Evolutionary conservation across 2,113 vertebrate species (phyloP).

Genomic region (Paralichthys olivaceus): DNA sequence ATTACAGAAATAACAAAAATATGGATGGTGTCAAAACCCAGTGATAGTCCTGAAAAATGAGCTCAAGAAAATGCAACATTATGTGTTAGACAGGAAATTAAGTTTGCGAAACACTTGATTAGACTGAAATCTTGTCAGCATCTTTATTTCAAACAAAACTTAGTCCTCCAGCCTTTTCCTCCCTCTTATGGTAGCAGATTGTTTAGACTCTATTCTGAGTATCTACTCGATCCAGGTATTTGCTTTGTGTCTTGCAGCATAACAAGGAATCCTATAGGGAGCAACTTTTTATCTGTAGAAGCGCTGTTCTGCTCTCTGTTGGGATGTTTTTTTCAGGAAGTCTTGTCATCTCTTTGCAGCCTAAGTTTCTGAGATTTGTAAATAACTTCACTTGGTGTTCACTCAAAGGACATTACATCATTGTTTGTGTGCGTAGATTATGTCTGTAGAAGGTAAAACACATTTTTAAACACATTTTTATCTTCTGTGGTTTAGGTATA

Average conservation of each 20-base stretch:
- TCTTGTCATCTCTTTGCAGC: conserved; percentile 4
- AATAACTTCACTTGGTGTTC: conserved; percentile 11
- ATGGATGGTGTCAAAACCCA: conserved; percentile 4
- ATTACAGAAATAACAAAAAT: too few relatives aligned
- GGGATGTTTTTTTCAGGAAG: conserved; percentile 17
- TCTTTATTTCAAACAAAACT: background rate
- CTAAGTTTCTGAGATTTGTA: conserved; percentile 10
- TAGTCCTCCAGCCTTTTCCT: background rate
- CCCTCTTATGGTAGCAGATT: conserved; percentile 13
- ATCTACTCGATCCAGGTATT: conserved; percentile 9
- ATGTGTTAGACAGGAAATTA: background rate
- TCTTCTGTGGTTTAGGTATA: conserved; percentile 72
- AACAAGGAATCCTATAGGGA: conserved; percentile 31
- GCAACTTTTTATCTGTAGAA: conserved; percentile 13
- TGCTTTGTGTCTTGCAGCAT: conserved; percentile 14
- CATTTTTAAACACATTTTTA: conserved; percentile 5
- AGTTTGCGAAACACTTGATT: background rate
- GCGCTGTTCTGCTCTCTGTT: background rate
- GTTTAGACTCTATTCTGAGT: background rate
- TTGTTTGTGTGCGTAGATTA: conserved; percentile 4
- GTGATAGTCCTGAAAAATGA: background rate
- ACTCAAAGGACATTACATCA: background rate
- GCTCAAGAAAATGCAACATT: too few relatives aligned
- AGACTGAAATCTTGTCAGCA: background rate
- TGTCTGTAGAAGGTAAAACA: background rate